These are phyloP conservation scores for Papilio polyxenes DNA, from an alignment of 1,140 invertebrate species.

Conservation along the genomic window DNA sequence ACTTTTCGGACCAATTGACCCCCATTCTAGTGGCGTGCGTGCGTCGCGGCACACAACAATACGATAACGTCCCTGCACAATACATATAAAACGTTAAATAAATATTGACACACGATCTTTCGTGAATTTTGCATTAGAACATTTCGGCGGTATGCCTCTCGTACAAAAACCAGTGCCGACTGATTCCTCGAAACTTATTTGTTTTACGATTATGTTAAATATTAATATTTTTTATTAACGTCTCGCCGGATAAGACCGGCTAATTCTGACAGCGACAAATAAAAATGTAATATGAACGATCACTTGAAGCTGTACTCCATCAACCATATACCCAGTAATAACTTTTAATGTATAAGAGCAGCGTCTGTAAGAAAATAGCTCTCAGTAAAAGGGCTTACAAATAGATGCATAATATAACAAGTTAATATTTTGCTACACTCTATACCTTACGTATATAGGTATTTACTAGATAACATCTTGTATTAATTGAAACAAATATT, in stretches of 20 bases:
- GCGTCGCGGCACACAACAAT: slow-evolving; percentile 57
- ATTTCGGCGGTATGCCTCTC: background rate
- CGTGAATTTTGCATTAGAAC: slow-evolving; percentile 18
- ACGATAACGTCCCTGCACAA: slow-evolving; percentile 28
- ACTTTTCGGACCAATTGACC: slow-evolving; percentile 70
- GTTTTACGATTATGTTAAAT: slow-evolving; percentile 1
- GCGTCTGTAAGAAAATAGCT: background rate
- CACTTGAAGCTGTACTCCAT: background rate
- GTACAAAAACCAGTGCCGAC: slow-evolving; percentile 4
- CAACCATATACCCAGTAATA: background rate
- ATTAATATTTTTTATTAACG: slow-evolving; percentile 1
- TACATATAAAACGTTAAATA: slow-evolving; percentile 15
- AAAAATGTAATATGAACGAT: background rate
- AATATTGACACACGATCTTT: slow-evolving; percentile 27
- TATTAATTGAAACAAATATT: slow-evolving; percentile 11
- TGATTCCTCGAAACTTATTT: slow-evolving; percentile 10
- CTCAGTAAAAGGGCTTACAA: no score
- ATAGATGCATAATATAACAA: no score
- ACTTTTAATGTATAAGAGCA: background rate
- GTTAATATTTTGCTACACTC: background rate
- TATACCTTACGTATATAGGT: background rate
- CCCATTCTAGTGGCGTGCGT: slow-evolving; percentile 58
- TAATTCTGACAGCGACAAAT: slow-evolving; percentile 5
- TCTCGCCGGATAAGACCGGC: background rate
- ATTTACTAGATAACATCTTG: background rate